A percentile compares a stretch with the other conserved stretches of the same genome.
Conservation (phyloP, 2,888 invertebrate genomes). For the Lissocephala sabroskyi region DNA sequence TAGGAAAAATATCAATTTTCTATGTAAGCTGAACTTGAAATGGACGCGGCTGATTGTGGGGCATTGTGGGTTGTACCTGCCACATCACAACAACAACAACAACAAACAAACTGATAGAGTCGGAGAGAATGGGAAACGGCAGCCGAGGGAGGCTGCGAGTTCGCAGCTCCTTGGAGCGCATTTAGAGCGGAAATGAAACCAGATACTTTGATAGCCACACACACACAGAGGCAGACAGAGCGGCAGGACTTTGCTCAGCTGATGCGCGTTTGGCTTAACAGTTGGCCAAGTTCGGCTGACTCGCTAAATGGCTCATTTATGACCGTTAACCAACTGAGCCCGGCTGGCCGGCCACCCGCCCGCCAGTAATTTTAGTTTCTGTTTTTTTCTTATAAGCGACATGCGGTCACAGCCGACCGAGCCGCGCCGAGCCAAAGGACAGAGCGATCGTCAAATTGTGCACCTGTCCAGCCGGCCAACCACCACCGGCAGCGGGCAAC, state of each 20-base stretch:
- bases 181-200: conserved; percentile 70
- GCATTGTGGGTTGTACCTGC: conserved; percentile 45
- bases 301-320: conserved; percentile 64
- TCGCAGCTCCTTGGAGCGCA: conserved; percentile 50
- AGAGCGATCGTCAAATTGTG: conserved; percentile 46
- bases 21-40: conserved; percentile 41
- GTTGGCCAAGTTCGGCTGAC: conserved; percentile 39
- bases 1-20: conserved; percentile 63
- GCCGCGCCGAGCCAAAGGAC: no score
- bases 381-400: no score
- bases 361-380: no score
- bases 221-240: background rate
- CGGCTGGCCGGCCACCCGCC: no score
- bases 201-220: conserved; percentile 67
- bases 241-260: no score
- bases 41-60: conserved; percentile 45
- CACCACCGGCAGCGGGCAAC: conserved; percentile 35
- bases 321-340: conserved; percentile 12
- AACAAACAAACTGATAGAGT: conserved; percentile 35
- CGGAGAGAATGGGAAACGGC: background rate
- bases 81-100: conserved; percentile 41
- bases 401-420: no score
- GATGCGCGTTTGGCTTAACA: background rate
- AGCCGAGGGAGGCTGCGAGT: conserved; percentile 11
- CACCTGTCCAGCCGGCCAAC: conserved; percentile 68